Percentiles rank a stretch among this genome's conserved stretches.
Evolutionary conservation across 2,888 invertebrate genomes (phyloP).

Genomic region (Listrodromus nycthemerus): DNA sequence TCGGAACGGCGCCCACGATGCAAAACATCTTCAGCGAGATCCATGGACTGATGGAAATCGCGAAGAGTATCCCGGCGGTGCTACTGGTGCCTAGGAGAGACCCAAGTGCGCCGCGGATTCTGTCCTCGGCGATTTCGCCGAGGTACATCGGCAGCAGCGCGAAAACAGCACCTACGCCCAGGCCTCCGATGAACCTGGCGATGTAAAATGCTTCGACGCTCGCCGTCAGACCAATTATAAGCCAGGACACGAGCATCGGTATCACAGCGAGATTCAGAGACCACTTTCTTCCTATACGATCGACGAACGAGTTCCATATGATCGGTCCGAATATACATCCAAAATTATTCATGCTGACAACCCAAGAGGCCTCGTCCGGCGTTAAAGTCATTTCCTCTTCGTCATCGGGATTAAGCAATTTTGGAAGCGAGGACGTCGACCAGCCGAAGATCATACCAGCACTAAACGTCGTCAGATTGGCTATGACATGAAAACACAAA

Average conservation of each 20-base stretch:
- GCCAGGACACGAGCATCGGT: constrained; percentile 39
- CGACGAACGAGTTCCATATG: constrained; percentile 8
- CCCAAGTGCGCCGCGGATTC: constrained; percentile 45
- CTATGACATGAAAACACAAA: no score
- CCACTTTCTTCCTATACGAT: constrained; percentile 54
- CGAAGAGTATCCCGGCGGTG: not conserved
- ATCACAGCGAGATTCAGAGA: constrained; percentile 24
- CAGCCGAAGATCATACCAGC: constrained; percentile 39
- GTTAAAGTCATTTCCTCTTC: not conserved
- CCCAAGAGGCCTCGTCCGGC: not conserved
- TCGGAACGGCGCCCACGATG: constrained; percentile 18
- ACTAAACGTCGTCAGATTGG: constrained; percentile 27
- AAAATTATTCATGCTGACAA: constrained; percentile 28
- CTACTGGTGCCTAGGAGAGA: not conserved
- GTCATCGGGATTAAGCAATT: constrained; percentile 26
- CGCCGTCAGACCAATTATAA: constrained; percentile 2
- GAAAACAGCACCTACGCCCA: constrained; percentile 7
- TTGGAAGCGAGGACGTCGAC: constrained; percentile 34
- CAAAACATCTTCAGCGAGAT: not conserved
- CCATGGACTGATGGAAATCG: not conserved
- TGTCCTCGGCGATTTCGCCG: constrained; percentile 53
- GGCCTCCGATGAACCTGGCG: constrained; percentile 46
- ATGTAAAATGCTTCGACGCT: not conserved
- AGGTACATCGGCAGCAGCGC: constrained; percentile 46
- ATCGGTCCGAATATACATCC: constrained; percentile 48